Percentiles rank a stretch among this genome's conserved stretches.
Conservation (phyloP, 2,888 invertebrate genomes). For the Syritta pipiens region DNA sequence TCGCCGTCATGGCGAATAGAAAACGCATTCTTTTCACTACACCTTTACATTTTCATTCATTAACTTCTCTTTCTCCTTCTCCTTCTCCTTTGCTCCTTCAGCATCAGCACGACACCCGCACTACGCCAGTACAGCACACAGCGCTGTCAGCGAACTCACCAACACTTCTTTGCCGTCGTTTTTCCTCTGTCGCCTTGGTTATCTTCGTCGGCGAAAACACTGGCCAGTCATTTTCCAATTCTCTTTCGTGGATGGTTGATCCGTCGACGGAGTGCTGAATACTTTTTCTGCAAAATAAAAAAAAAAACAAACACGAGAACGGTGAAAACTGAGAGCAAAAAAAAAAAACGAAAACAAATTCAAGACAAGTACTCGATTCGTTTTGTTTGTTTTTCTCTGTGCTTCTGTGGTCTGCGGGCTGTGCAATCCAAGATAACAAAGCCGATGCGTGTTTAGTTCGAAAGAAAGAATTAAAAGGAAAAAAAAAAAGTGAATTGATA, state of each 20-base stretch:
- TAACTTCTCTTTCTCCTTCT: conserved; percentile 7
- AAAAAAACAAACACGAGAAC: conserved; percentile 24
- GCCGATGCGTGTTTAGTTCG: conserved; percentile 38
- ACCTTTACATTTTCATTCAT: conserved; percentile 34
- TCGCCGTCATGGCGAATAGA: conserved; percentile 2
- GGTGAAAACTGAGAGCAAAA: conserved; percentile 6
- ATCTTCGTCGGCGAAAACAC: conserved; percentile 58
- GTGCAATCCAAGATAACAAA: conserved; percentile 22
- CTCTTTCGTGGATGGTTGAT: conserved; percentile 20
- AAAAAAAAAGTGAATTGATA: conserved; percentile 8
- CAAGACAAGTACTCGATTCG: conserved; percentile 1
- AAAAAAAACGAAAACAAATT: conserved; percentile 29
- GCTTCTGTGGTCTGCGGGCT: conserved; percentile 1
- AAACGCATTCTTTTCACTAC: conserved; percentile 30
- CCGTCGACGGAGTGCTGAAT: background rate
- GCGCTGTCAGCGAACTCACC: conserved; percentile 19
- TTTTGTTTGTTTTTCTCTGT: conserved; percentile 26
- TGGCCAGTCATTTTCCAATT: conserved; percentile 49
- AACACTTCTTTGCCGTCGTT: conserved; percentile 12
- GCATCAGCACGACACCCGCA: background rate
- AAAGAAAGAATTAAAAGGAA: background rate
- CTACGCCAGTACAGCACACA: background rate
- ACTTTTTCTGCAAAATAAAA: background rate
- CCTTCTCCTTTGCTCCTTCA: conserved; percentile 10
- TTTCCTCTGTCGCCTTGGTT: conserved; percentile 33